Base-by-base conservation (phyloP, 2,888 invertebrate species). In the Onchidella celtica region DNA sequence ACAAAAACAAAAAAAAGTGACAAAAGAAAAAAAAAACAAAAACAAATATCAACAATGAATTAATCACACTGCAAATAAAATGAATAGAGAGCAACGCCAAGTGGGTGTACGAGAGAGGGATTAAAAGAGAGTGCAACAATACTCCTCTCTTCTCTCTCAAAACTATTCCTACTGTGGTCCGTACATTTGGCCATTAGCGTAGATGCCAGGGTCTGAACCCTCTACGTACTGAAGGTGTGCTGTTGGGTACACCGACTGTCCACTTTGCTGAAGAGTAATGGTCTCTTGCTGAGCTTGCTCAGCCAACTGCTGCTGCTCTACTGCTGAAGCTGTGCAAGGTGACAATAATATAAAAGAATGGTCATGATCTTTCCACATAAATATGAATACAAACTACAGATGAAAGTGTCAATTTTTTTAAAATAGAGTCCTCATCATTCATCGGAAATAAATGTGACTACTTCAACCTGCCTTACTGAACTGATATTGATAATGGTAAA, bases 111-210 rank as follows among this genome's bases (percentile, higher is more conserved):
- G 38, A 73, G 73, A 69, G 32, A n/a, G n/a, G n/a, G n/a, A n/a
- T 3, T 36, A 40, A 69, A 38, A 79, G 40, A 68, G 75, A 66
- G 59, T 14, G 29, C 11, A 34, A 61, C 55, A 66, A 17, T 66
- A 17, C 21, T 59, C 32, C 63, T 70, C 61, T 59, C 47, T 36
- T 32, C 6, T 74, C 63, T 66, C 57, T 78, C 57, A 27, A 24
- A 1, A 69, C 70, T 70, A 78, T 27, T 55, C 79, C 81, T 77
- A 81, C 68, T 81, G 83, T 81, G 79, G 66, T 79, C 80, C 94
- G 94, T 94, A 95, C 95, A 95, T 95, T 94, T 95, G 95, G 89
- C 95, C 95, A 94, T 95, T 95, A 89, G 95, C 89, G 94, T 95
- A 95, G 93, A 94, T 94, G 93, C 94, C 94, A 91, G 94, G 95